Evolutionary conservation across 2,888 invertebrate genomes (phyloP), one percentile per base, ranked within the genome.

Genomic region (Scaptomyza reducta): DNA sequence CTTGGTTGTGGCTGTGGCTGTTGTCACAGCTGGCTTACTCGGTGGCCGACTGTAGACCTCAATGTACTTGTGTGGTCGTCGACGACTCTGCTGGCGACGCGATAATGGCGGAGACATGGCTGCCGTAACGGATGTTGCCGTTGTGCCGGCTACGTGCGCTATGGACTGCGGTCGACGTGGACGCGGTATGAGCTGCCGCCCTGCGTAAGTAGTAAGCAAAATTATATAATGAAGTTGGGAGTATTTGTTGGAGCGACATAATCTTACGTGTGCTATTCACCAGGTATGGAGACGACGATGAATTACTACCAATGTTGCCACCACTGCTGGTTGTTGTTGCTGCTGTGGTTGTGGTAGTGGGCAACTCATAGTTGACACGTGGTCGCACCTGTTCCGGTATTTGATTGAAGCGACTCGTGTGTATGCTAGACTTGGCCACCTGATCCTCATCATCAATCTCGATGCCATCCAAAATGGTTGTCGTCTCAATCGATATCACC

Each of bases 391-490:
- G 70, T 14, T 89, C 87, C 44, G 83, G 79, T 44, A 91, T 89
- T 74, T 91, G 90, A 79, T 92, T 91, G 67, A 90, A 90, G 55
- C 84, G 89, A 45, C 87, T 90, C 33, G 91, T 90, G 45, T 91
- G 90, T 53, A 90, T 89, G 72, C 91, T 91, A 6, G 91, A 91
- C 67, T 90, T 91, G 58, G 91, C 91, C 54, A 91, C 87, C 82
- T 92, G 92, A 74, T 92, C 91, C 22, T 77, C 83, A 18, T 76
- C 83, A 16, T 83, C 69, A n/a, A n/a, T 49, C n/a, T 86, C 88
- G 62, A 65, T 74, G 1, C 76, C 69, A 53, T 81, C 85, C 49
- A 79, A 47, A 10, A 75, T 70, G 33, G 86, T 83, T 42, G 84
- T 79, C 41, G 70, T 66, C 9, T 84, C 84, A 25, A 45, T 6